Evolutionary conservation across 2,113 vertebrate species (phyloP), one percentile per base, ranked within the genome.

Genomic region (Gnathonemus longibarbis): DNA sequence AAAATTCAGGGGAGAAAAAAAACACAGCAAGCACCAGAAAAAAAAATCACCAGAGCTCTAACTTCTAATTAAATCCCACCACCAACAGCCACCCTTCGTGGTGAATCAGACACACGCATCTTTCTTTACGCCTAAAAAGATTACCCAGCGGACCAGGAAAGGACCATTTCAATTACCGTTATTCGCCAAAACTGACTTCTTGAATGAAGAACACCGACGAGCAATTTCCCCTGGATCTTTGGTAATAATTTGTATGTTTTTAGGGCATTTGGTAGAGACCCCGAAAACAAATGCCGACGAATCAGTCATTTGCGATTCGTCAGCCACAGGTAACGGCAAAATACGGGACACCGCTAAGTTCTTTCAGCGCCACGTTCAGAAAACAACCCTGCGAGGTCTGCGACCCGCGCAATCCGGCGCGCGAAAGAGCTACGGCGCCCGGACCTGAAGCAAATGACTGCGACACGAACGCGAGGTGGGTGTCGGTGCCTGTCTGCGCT

Each of bases 221-320:
- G 27, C 3, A 35, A 45, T 74, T 89, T 87, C 80, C 46, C 89
- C 88, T 74, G 31, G 42, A 89, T 91, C 90, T 91, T 91, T 91
- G 90, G 90, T 89, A 89, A 48, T 80, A 42, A 80, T 80, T 87
- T 56, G n/a, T 6, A 35, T 27, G 49, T 80, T 58, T 90, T 90
- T 89, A 31, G 35, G 21, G 87, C 39, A 17, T 35, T 42, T 19
- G n/a, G 31, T n/a, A 9, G 24, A 45, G 85, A 84, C 11, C 58
- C 27, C 49, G 3, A 45, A 83, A 70, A 87, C 45, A 46, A 9
- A 66, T 21, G 17, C 39, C 35, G 13, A 80, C 85, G 52, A 89
- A 84, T 45, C 74, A 24, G 70, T 58, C 13, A 56, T 84, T 84
- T 84, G 39, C 39, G 39, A 39, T 50, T 39, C 70, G 39, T 80